phyloP scores from a whole-genome alignment of 2,797 vertebrate species.

The Epinephelus coioides region DNA sequence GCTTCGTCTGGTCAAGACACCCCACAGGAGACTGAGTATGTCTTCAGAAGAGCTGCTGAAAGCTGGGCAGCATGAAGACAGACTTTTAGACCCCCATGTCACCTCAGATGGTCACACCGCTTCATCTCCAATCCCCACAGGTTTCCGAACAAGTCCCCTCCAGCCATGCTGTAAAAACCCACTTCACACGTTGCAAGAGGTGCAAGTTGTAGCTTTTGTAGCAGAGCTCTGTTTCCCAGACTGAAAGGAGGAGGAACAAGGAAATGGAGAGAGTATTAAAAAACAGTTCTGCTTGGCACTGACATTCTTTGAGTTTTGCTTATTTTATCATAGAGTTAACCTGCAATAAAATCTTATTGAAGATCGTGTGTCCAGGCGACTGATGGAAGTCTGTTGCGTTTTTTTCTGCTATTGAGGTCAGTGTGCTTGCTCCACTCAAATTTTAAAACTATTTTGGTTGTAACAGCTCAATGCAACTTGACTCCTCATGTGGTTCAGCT shows the following conservation, averaged over 20 bases:
- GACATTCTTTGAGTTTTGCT: not conserved
- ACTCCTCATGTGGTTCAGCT: constrained; percentile 27
- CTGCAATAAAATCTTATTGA: not conserved
- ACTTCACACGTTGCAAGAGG: constrained; percentile 77
- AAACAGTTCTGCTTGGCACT: not conserved
- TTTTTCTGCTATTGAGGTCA: not conserved
- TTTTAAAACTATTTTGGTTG: constrained; percentile 22
- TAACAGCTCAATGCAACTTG: not conserved
- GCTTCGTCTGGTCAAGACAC: constrained; percentile 45
- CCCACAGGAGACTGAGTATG: constrained; percentile 57
- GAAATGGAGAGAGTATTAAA: constrained; percentile 5
- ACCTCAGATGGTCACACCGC: constrained; percentile 65
- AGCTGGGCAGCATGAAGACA: constrained; percentile 55
- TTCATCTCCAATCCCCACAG: constrained; percentile 62
- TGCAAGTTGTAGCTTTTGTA: constrained; percentile 57
- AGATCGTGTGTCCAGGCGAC: not conserved
- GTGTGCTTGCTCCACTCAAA: constrained; percentile 25
- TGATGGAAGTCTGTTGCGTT: not conserved
- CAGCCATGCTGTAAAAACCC: constrained; percentile 71
- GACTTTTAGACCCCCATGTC: constrained; percentile 68
- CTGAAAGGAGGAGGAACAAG: not conserved
- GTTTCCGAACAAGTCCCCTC: constrained; percentile 71
- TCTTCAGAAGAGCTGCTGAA: constrained; percentile 69
- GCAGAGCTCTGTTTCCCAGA: constrained; percentile 18
- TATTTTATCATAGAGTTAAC: constrained; percentile 1